These are phyloP conservation scores for Diacarnus erythraeanus DNA, from an alignment of 37 sponge, comb jelly and placozoan species.

Conservation along the genomic window DNA sequence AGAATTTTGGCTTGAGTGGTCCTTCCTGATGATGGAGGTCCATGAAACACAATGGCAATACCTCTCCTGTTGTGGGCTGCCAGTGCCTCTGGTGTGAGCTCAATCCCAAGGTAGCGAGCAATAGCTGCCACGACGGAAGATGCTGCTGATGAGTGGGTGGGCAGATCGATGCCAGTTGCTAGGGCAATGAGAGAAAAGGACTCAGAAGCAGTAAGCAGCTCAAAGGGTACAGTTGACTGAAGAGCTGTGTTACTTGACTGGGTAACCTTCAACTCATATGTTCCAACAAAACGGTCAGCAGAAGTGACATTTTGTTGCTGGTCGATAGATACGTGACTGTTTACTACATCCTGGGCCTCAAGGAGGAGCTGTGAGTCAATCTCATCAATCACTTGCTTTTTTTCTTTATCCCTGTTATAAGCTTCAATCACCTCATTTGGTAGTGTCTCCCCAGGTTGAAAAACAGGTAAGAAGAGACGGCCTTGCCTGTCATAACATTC, in stretches of 20 bases:
- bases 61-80: constrained; percentile 73
- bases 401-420: constrained; percentile 30
- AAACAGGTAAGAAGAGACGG: constrained; percentile 83
- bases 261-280: constrained; percentile 8
- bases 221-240: constrained; percentile 3
- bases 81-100: constrained; percentile 77
- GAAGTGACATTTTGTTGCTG: background rate
- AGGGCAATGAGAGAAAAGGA: constrained; percentile 26
- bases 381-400: background rate
- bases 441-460: constrained; percentile 66
- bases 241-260: constrained; percentile 23
- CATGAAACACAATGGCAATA: constrained; percentile 76
- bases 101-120: constrained; percentile 91
- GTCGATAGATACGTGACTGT: background rate
- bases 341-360: background rate
- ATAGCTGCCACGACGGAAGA: constrained; percentile 86
- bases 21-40: constrained; percentile 78
- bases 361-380: background rate
- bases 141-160: constrained; percentile 38
- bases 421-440: constrained; percentile 79
- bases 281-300: background rate
- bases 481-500: constrained; percentile 68
- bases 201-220: background rate
- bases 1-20: constrained; percentile 77
- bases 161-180: constrained; percentile 1